phyloP scores from a whole-genome alignment of 1,140 invertebrate genomes.

The Procambarus clarkii region DNA sequence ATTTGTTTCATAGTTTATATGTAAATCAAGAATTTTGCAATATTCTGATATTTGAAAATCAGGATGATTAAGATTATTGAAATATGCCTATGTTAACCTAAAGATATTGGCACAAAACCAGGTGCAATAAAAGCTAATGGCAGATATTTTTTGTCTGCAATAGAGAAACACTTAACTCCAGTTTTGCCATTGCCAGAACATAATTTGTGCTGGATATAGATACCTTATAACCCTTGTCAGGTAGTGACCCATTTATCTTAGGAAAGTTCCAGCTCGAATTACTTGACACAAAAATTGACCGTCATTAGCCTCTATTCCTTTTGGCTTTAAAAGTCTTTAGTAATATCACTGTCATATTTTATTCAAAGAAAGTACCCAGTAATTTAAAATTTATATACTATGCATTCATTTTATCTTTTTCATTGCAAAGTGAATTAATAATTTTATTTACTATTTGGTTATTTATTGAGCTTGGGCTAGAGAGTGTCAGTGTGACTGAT shows the following conservation, averaged over 20 bases:
- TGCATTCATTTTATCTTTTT: not conserved
- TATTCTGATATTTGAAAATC: not conserved
- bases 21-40: not conserved
- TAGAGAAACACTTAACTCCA: not conserved
- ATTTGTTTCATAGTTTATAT: not conserved
- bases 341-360: not conserved
- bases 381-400: not conserved
- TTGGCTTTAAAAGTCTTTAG: not conserved
- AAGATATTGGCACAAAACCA: not conserved
- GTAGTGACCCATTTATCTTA: not conserved
- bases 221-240: not conserved
- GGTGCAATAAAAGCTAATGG: not conserved
- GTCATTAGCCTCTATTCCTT: not conserved
- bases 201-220: not conserved
- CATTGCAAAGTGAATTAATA: not conserved
- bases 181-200: not conserved
- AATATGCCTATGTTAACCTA: not conserved
- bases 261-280: not conserved
- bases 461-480: not conserved
- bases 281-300: not conserved
- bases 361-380: not conserved
- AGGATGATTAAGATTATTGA: not conserved
- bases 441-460: constrained; percentile 20
- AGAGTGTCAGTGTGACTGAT: constrained; percentile 36
- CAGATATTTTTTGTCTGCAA: not conserved